A percentile compares a stretch with the other conserved stretches of the same genome.
Evolutionary conservation across 1,140 invertebrate genomes (phyloP).

Genomic region (Centruroides vittatus): DNA sequence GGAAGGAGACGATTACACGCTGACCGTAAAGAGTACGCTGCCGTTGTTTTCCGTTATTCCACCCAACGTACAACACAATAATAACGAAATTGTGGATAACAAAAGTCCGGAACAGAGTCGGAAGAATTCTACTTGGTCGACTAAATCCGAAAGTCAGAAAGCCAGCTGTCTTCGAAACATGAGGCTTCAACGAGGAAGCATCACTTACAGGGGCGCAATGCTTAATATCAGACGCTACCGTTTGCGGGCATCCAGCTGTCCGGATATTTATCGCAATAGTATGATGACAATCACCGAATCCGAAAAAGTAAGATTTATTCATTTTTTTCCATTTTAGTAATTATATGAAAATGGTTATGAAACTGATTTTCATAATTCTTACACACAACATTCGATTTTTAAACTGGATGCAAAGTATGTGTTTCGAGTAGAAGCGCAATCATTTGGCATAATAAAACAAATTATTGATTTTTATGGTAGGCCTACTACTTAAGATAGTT

Average conservation of each 20-base stretch:
- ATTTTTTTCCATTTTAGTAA: too few species aligned
- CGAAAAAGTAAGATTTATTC: constrained; percentile 27
- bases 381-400: too few species aligned
- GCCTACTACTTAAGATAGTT: too few species aligned
- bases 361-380: too few species aligned
- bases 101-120: too few species aligned
- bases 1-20: neutral
- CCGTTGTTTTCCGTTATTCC: neutral
- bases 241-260: constrained; percentile 70
- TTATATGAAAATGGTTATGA: too few species aligned
- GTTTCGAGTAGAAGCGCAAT: too few species aligned
- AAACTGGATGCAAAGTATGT: too few species aligned
- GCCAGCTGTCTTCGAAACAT: constrained; percentile 18
- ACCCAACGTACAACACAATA: neutral
- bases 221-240: constrained; percentile 60
- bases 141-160: neutral
- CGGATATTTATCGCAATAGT: constrained; percentile 76
- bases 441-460: too few species aligned
- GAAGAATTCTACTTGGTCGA: too few species aligned
- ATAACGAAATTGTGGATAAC: neutral
- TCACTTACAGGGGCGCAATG: constrained; percentile 68
- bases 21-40: constrained; percentile 12
- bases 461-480: too few species aligned
- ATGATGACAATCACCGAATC: constrained; percentile 68
- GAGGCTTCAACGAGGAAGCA: constrained; percentile 20